Percentiles rank a stretch among this genome's conserved stretches.
These are phyloP conservation scores for Ovibos moschatus DNA, from an alignment of 2,113 vertebrate species.

Conservation along the genomic window DNA sequence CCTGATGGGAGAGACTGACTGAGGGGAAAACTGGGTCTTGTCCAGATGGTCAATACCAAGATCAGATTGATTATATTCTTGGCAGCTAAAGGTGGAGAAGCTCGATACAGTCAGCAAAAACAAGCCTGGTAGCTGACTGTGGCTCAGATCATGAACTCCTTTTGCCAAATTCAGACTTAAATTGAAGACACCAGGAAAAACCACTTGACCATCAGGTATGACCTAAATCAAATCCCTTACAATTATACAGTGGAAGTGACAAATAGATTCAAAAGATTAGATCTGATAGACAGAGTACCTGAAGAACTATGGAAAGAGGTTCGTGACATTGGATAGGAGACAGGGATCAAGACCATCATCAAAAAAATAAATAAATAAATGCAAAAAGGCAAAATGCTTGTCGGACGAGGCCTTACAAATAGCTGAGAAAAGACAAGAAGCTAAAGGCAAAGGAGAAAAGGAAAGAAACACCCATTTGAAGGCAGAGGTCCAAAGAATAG, in stretches of 20 bases:
- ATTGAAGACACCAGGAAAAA: background rate
- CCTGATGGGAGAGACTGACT: background rate
- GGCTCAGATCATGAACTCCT: background rate
- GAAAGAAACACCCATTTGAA: background rate
- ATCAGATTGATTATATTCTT: background rate
- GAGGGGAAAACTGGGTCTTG: background rate
- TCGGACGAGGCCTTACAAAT: background rate
- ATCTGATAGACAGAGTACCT: background rate
- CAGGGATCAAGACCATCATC: background rate
- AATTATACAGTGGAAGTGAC: background rate
- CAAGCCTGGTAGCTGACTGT: background rate
- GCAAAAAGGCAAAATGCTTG: background rate
- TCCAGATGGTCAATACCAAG: background rate
- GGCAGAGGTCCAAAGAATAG: background rate
- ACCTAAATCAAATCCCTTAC: background rate
- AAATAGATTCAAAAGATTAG: background rate
- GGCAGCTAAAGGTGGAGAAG: background rate
- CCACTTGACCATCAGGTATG: background rate
- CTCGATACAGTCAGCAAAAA: background rate
- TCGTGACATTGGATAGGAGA: background rate
- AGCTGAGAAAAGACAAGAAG: background rate
- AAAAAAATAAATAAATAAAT: background rate
- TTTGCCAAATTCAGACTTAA: background rate
- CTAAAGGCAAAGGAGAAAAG: background rate
- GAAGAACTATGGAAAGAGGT: background rate